These are phyloP conservation scores for Parauchenoglanis ngamensis DNA, from an alignment of 2,797 vertebrate species.

Conservation along the genomic window DNA sequence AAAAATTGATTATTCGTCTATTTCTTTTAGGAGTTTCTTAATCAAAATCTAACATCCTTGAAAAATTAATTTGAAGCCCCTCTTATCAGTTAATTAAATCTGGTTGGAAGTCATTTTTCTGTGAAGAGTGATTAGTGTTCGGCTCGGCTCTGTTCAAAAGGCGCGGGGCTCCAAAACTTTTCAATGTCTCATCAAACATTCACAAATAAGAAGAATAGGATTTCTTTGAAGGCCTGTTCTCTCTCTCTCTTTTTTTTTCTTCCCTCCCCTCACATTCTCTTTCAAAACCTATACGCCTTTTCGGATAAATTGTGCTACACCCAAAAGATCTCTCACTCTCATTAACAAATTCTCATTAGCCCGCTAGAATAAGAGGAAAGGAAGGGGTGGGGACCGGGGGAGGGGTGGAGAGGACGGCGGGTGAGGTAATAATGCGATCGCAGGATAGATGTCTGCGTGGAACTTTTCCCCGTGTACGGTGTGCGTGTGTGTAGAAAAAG, in stretches of 20 bases:
- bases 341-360: conserved; percentile 82
- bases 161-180: conserved; percentile 81
- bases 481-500: neutral
- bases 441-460: conserved; percentile 51
- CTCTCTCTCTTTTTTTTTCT: conserved; percentile 33
- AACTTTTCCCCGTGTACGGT: conserved; percentile 46
- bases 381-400: conserved; percentile 4
- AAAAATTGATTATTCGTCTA: conserved; percentile 88
- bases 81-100: conserved; percentile 99
- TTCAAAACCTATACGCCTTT: conserved; percentile 71
- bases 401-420: conserved; percentile 25
- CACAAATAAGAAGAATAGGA: conserved; percentile 82
- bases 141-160: conserved; percentile 81
- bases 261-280: conserved; percentile 32
- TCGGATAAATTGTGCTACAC: conserved; percentile 80
- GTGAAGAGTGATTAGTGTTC: conserved; percentile 86
- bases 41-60: conserved; percentile 99
- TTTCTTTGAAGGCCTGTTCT: conserved; percentile 80
- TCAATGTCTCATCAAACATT: conserved; percentile 87
- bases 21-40: conserved; percentile 93
- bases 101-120: conserved; percentile 92
- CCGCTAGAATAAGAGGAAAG: conserved; percentile 30
- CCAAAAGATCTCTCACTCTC: conserved; percentile 82
- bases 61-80: conserved; percentile 99
- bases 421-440: conserved; percentile 45